Base-by-base conservation (phyloP, 2,113 vertebrate species). In the Tichodroma muraria region DNA sequence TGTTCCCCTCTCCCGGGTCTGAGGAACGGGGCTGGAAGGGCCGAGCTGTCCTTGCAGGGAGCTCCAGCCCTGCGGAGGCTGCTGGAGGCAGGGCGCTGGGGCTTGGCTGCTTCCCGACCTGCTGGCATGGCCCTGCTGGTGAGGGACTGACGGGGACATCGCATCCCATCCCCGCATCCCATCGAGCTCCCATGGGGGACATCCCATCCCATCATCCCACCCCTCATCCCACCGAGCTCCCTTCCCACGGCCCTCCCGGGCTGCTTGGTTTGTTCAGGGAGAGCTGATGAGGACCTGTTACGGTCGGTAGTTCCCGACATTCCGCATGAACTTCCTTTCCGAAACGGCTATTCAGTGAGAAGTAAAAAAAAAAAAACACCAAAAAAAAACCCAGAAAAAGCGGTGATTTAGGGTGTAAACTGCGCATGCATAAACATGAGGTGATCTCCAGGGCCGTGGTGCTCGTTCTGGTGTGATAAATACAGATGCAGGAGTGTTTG, bases 361-460 rank as follows among this genome's bases (percentile, higher is more conserved):
- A 69, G 25, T 40, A 42, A 42, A 42, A 42, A 42, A 42, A 42
- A 42, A 42, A 42, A 42, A 42, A 42, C 6, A 42, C 6, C 16
- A 49, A 59, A 69, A 35, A 59, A 45, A 75, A 65, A 59, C 18
- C 9, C 8, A 54, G 50, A n/a, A 47, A 42, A 27, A 4, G 23
- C 18, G 16, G 85, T 53, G 59, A 66, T 90, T 88, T 66, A 45
- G 66, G 54, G 54, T 54, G 17, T 44, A 33, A 80, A 57, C 35
- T 20, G 42, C 54, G 27, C 68, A 72, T 85, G 81, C 88, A 85
- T 91, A 78, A 92, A 65, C 71, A 77, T 75, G 88, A 92, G 80
- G 86, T 60, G 93, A 42, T 80, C 45, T 91, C 94, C 69, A 3
- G 66, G 85, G 77, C 20, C 71, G 8, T 0, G 54, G 53, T 21